Evolutionary conservation across 2,888 invertebrate species (phyloP), one percentile per base, ranked within the genome.

Genomic region (Melikaiella ostensackeni): DNA sequence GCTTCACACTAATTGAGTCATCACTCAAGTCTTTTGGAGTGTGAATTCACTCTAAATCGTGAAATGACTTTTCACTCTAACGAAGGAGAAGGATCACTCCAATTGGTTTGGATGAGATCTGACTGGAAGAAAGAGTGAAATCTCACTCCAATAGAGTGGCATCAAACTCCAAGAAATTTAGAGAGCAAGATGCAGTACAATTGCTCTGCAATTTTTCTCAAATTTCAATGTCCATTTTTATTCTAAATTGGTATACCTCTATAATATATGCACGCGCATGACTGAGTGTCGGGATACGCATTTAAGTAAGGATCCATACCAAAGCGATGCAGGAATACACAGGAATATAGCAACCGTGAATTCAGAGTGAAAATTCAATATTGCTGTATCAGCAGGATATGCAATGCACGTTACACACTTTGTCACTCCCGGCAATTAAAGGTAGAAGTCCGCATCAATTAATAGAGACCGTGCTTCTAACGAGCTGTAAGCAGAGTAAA

Each of bases 351-450:
- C 21, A 24, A 30, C 50, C 50, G 70, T 55, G 50, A 70, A 30
- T 46, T 70, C 30, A 70, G 30, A 70, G 70, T 70, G 70, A 70
- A 70, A 70, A 50, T 70, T 50, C 70, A 50, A 70, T 70, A 70
- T 30, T 30, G 50, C 33, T 70, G n/a, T n/a, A 50, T 70, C 50
- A 33, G 70, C 30, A 46, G 50, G 50, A 27, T 55, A 70, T 70
- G 70, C 70, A 70, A 70, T 70, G 70, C 70, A 70, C 70, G 30
- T 70, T 70, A 70, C 70, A 70, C 70, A 70, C 33, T 70, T 70
- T 70, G 70, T 70, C 70, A 70, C 70, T 70, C 70, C 30, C n/a
- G 30, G 46, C 21, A 70, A 70, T 70, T 50, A 70, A 70, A 70
- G 70, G 70, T 55, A 55, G 50, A 21, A 70, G 50, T 70, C 50